Evolutionary conservation across 2,113 vertebrate species (phyloP), one percentile per base, ranked within the genome.

Genomic region (Vanacampus margaritifer): DNA sequence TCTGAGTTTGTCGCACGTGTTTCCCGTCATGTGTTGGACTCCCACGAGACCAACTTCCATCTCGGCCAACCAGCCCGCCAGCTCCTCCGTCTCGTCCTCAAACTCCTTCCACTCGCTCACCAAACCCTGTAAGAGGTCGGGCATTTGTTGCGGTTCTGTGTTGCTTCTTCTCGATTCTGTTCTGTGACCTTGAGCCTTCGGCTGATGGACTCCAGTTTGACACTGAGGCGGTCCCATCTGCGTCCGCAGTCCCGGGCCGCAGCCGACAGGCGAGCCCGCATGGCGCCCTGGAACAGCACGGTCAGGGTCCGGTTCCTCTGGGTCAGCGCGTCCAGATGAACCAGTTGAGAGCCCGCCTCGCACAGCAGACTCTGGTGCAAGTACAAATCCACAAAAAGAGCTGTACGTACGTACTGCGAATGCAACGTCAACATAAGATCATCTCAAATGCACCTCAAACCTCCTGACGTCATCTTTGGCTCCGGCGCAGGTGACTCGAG

Each of bases 91-190:
- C 80, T 92, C 87, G 0, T 66, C 78, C 16, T 94, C 91, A 85
- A 93, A 93, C 60, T 28, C 89, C 83, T 94, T 91, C 88, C 91
- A 80, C 79, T 91, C 91, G 3, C 72, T 76, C 10, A 93, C 88
- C 10, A 87, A 75, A n/a, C 70, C 59, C 93, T 94, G 79, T 28
- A n/a, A 65, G 32, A 75, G 6, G 28, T 19, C 23, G 5, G 8
- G n/a, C 21, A 3, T 23, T 23, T 2, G 8, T 10, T 1, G 9
- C 2, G 24, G 23, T 43, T 3, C n/a, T 7, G 5, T 16, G 17
- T 13, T 8, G 19, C 9, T 39, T 17, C 59, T 10, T 36, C 58
- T 7, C 6, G 37, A n/a, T 41, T n/a, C n/a, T 12, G 54, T 26
- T 26, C 10, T 9, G 32, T 2, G 9, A 82, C 92, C 90, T 89